Base-by-base conservation (phyloP, 2,888 invertebrate species). In the Ctena decussata region DNA sequence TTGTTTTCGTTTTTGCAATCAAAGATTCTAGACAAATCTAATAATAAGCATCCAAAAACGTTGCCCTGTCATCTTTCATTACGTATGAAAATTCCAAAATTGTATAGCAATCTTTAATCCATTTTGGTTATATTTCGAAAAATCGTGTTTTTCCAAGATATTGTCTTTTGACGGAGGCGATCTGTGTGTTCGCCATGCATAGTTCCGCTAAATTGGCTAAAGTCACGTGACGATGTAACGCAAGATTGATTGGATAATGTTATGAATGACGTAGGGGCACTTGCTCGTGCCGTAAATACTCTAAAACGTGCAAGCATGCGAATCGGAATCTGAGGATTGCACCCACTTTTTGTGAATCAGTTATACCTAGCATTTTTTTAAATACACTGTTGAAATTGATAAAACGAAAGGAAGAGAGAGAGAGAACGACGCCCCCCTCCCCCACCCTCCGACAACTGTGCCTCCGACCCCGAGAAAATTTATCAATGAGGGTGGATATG, bases 131-230 rank as follows among this genome's bases (percentile, higher is more conserved):
- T 32, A 65, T 11, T 65, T 35, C 32, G 65, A 57, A 57, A 46
- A 21, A 46, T 21, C 46, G 21, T n/a, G 18, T n/a, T n/a, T n/a
- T n/a, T n/a, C n/a, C n/a, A n/a, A n/a, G n/a, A n/a, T n/a, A n/a
- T n/a, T n/a, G n/a, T n/a, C n/a, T n/a, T n/a, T n/a, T n/a, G n/a
- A n/a, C n/a, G n/a, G n/a, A n/a, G 18, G 32, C 65, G 21, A 65
- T 65, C 35, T 65, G 65, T 65, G 65, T 32, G 24, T 65, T 65
- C 35, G 65, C 82, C 85, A 87, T 83, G 83, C 86, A 86, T 80
- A 86, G 86, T 81, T 83, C 81, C 84, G 84, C 81, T 86, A 82
- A 84, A 81, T 86, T 84, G 86, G 77, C 44, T 70, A 18, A 37
- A 18, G 60, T 46, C 86, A 86, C 86, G 81, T 86, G 86, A 86